phyloP scores from a whole-genome alignment of 2,888 invertebrate species.

The Pseudanteris insignis region DNA sequence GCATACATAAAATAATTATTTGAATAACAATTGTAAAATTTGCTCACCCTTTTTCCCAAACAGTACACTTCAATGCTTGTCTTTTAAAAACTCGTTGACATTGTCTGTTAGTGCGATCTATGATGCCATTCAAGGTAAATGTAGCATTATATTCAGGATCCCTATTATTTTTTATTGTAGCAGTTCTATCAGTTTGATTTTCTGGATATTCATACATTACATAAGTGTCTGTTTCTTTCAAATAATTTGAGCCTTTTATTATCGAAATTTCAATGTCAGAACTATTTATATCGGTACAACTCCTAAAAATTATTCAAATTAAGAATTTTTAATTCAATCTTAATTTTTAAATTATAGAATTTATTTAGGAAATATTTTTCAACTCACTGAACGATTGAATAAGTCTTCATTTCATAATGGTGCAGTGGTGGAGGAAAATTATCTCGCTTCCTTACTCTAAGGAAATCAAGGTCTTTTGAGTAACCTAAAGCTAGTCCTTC shows the following conservation, averaged over 20 bases:
- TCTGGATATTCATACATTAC: slow-evolving; percentile 94
- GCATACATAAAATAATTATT: too few species aligned
- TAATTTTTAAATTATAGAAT: not conserved
- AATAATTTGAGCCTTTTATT: slow-evolving; percentile 87
- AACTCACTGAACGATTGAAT: slow-evolving; percentile 85
- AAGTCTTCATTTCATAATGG: slow-evolving; percentile 90
- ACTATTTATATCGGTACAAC: slow-evolving; percentile 92
- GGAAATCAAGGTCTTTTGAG: slow-evolving; percentile 87
- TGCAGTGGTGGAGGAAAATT: slow-evolving; percentile 80
- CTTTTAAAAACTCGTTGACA: slow-evolving; percentile 70
- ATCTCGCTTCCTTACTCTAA: slow-evolving; percentile 77
- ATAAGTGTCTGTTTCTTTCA: slow-evolving; percentile 91
- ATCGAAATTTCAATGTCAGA: slow-evolving; percentile 88
- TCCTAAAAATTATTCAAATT: too few species aligned
- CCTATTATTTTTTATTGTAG: slow-evolving; percentile 82
- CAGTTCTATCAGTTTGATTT: slow-evolving; percentile 78
- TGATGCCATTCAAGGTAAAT: slow-evolving; percentile 75
- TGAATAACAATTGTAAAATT: too few species aligned
- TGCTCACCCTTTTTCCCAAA: slow-evolving; percentile 89
- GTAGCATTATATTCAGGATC: slow-evolving; percentile 89
- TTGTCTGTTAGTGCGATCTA: slow-evolving; percentile 81
- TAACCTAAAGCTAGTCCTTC: slow-evolving; percentile 85
- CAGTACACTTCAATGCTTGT: slow-evolving; percentile 80
- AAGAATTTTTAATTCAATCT: too few species aligned
- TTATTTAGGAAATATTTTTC: too few species aligned